Evolutionary conservation across 2,888 invertebrate species (phyloP).

Genomic region (Dione vanillae): DNA sequence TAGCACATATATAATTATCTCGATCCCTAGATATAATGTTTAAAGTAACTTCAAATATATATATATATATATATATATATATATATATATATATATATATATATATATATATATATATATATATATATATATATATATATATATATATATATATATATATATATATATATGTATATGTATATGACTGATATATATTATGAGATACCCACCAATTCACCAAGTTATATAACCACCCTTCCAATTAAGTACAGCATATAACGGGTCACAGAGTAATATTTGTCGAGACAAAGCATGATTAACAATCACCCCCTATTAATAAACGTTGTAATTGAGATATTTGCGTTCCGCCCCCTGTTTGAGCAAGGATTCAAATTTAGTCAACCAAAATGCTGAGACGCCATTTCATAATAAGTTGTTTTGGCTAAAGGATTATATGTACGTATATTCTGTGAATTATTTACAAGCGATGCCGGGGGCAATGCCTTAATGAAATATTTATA

Average conservation of each 20-base stretch:
- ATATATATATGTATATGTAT: background rate
- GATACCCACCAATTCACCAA: background rate
- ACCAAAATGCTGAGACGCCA: constrained; percentile 70
- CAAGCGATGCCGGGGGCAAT: background rate
- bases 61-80: background rate
- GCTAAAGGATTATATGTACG: constrained; percentile 33
- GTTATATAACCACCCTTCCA: constrained; percentile 20
- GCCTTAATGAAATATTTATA: constrained; percentile 13
- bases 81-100: too few relatives aligned
- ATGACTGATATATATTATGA: too few relatives aligned
- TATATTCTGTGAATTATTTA: constrained; percentile 35
- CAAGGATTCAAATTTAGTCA: constrained; percentile 76
- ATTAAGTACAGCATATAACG: constrained; percentile 24
- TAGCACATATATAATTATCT: too few relatives aligned
- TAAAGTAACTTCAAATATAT: background rate
- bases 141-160: background rate
- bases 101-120: too few relatives aligned
- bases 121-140: too few relatives aligned
- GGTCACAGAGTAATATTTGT: constrained; percentile 44
- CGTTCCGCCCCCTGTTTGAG: constrained; percentile 64
- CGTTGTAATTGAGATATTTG: constrained; percentile 82
- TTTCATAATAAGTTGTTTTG: constrained; percentile 50
- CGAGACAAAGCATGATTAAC: constrained; percentile 57
- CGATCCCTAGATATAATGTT: too few relatives aligned
- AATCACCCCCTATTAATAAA: constrained; percentile 76